phyloP scores from a whole-genome alignment of 2,797 vertebrate species.

The Siniperca obscura region DNA sequence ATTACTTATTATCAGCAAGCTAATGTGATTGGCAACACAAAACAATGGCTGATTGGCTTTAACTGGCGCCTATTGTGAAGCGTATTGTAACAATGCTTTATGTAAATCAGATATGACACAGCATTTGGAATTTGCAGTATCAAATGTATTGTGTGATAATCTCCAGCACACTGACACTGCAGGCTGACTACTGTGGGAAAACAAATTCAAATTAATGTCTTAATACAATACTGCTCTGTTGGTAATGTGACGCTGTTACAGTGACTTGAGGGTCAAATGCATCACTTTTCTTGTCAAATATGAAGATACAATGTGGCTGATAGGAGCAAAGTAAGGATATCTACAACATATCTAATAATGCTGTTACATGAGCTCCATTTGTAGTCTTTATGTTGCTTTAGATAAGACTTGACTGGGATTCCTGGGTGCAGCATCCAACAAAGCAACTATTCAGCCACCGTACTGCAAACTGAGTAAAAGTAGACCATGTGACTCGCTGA shows the following conservation, averaged over 20 bases:
- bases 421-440: slow-evolving; percentile 38
- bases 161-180: slow-evolving; percentile 9
- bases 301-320: neutral
- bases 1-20: slow-evolving; percentile 40
- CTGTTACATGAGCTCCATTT: neutral
- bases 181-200: slow-evolving; percentile 11
- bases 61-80: slow-evolving; percentile 24
- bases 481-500: slow-evolving; percentile 43
- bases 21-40: slow-evolving; percentile 50
- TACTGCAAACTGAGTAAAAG: slow-evolving; percentile 32
- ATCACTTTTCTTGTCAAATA: neutral
- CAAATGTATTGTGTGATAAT: slow-evolving; percentile 10
- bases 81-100: slow-evolving; percentile 17
- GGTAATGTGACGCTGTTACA: neutral
- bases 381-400: neutral
- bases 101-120: slow-evolving; percentile 43
- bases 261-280: neutral
- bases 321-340: slow-evolving; percentile 4
- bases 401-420: neutral
- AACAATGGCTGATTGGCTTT: slow-evolving; percentile 47
- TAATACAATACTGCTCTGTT: neutral
- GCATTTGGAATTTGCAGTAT: slow-evolving; percentile 13
- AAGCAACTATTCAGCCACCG: slow-evolving; percentile 40
- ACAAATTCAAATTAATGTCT: slow-evolving; percentile 4
- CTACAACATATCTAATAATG: slow-evolving; percentile 28